Evolutionary conservation across 2,888 invertebrate genomes (phyloP), one percentile per base, ranked within the genome.

Genomic region (Acleris holmiana): DNA sequence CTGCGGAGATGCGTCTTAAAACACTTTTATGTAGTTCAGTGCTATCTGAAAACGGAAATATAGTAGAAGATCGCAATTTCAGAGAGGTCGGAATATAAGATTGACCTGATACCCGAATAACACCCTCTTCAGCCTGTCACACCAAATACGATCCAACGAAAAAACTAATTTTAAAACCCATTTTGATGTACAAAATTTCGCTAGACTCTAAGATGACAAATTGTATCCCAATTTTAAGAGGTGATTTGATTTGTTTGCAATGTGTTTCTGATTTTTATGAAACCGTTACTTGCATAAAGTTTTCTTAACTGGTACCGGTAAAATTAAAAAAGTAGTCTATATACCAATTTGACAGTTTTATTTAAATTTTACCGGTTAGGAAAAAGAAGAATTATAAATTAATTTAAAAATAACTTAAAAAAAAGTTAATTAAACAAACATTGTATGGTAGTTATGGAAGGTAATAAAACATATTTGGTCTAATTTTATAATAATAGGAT

Each of bases 71-170:
- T 83, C 73, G 73, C 74, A 75, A 74, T 73, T 74, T 70, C 72
- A 71, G 72, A 69, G 72, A 73, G 76, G 74, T 71, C 73, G 75
- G 77, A 59, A 76, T 75, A 71, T 67, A 50, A 73, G 73, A 79
- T 79, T 74, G 70, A 69, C 74, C 68, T 66, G 76, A 78, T 80
- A 76, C 75, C 76, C 71, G 72, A 76, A 77, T 77, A 77, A 74
- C 78, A 83, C 80, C 83, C 83, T 80, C 72, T 72, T 82, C 79
- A 79, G 69, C 69, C 74, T 82, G 81, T 78, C 82, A 83, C 79
- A 78, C 79, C 76, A 77, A 63, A 67, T 53, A 44, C 57, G 63
- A 66, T 64, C 63, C 55, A 67, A 61, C 51, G 64, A 67, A 56
- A 61, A 68, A 61, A 65, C 47, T 57, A 67, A 67, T 61, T 67